Evolutionary conservation across 2,113 vertebrate species (phyloP), one percentile per base, ranked within the genome.

Genomic region (Dromiciops gliroides): DNA sequence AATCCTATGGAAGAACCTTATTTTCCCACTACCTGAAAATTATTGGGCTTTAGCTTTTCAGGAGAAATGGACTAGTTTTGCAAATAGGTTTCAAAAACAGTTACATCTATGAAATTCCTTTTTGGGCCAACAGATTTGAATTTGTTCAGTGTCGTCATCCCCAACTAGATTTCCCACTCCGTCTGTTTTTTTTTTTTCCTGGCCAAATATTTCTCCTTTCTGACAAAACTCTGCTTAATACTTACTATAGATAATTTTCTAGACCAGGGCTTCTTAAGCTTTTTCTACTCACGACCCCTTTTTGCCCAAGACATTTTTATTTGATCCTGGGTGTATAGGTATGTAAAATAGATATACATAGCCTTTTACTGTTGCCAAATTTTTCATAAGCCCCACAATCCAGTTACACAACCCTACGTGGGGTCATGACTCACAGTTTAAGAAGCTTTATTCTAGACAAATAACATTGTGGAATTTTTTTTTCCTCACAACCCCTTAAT

Each of bases 31-130:
- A 3, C 16, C 16, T 88, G 75, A 48, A 96, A 88, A 26, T 31
- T 67, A 90, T 94, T 67, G 60, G 90, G 44, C 83, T 50, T 44
- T 75, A n/a, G 37, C 37, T 83, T 44, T 16, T 44, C 0, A 2
- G 48, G 95, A 96, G 56, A 94, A 50, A 28, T 94, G 47, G 90
- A 83, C 9, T 0, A 92, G 31, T 96, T 95, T 93, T 96, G 31
- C 0, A 26, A 10, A 89, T 89, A 96, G 92, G 91, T 95, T 60
- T 94, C 53, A 53, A 51, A 95, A 91, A 24, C 93, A 44, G 37
- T 83, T 83, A 44, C 16, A 83, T 83, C n/a, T 6, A 83, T 44
- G 44, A 44, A 83, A 83, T 44, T 51, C 67, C 90, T 94, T 31
- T 89, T 91, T 67, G 90, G 92, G n/a, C 51, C 22, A 89, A 53